phyloP scores from a whole-genome alignment of 2,888 invertebrate species.

The Embidobia sp. region DNA sequence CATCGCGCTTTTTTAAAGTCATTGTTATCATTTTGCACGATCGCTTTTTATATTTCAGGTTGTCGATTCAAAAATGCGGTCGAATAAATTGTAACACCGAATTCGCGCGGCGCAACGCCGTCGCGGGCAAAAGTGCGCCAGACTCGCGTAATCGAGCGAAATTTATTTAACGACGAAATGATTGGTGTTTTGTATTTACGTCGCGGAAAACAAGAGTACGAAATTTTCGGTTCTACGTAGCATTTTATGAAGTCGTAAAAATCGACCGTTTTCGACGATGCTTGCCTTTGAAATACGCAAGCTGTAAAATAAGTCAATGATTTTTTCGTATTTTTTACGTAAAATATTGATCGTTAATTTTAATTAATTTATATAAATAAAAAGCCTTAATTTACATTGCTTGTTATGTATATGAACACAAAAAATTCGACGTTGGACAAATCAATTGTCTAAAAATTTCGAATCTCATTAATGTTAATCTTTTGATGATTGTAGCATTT shows the following conservation, averaged over 20 bases:
- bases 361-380: no score
- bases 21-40: slow-evolving; percentile 45
- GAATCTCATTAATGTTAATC: no score
- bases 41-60: slow-evolving; percentile 35
- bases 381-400: no score
- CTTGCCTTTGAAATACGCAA: slow-evolving; percentile 28
- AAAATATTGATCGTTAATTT: background rate
- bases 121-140: slow-evolving; percentile 2
- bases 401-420: no score
- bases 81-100: slow-evolving; percentile 43
- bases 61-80: slow-evolving; percentile 46
- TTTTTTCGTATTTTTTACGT: slow-evolving; percentile 21
- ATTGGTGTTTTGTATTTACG: slow-evolving; percentile 34
- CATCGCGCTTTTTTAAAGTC: slow-evolving; percentile 38
- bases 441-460: no score
- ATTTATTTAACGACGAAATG: slow-evolving; percentile 42
- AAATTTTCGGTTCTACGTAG: slow-evolving; percentile 36
- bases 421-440: no score
- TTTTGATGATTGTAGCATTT: no score
- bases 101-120: background rate
- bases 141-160: slow-evolving; percentile 30
- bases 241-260: slow-evolving; percentile 43
- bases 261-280: slow-evolving; percentile 35
- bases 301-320: slow-evolving; percentile 41
- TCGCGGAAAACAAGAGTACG: slow-evolving; percentile 42